Base-by-base conservation (phyloP, 1,140 invertebrate species). In the Hyles vespertilio region DNA sequence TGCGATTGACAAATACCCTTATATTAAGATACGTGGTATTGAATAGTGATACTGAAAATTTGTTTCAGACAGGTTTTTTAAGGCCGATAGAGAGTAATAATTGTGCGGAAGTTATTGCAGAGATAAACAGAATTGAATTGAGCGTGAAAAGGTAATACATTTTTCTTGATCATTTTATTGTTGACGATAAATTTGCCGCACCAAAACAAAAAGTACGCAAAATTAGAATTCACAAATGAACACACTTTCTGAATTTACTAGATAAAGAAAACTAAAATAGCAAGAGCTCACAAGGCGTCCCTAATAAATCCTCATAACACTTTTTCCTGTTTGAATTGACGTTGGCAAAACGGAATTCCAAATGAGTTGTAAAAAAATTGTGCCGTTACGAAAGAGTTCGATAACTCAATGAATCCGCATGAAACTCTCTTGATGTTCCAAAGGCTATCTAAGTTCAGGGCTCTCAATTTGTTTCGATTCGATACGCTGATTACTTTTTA, bases 321-420 rank as follows among this genome's bases (percentile, higher is more conserved):
- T 36, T 52, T 47, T 51, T 57, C 51, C n/a, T 48, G 45, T 54
- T 58, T 50, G 11, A 49, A 63, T n/a, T 55, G 40, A 58, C 43
- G 54, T 52, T 7, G 50, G 45, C 51, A 65, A 40, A 65, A 65
- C 50, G 51, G 59, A 59, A 65, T 61, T 5, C 43, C 32, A 44
- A 64, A 64, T 59, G 55, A 61, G 51, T 34, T 54, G 53, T 55
- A 59, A 56, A 22, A 22, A 59, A 59, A 40, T 59, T 61, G 11
- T 56, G 45, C 53, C 51, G 56, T 59, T 55, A 51, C 50, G 51
- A 53, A 57, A 40, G 46, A 65, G 32, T 69, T 65, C 48, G 51
- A 58, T 69, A 65, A 69, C 67, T 69, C 58, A 52, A 65, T 63
- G 61, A 61, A 62, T 43, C 12, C 22, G 3, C 6, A n/a, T 47